These are phyloP conservation scores for Stegodyphus mimosarum DNA, from an alignment of 1,140 invertebrate genomes.

Conservation along the genomic window DNA sequence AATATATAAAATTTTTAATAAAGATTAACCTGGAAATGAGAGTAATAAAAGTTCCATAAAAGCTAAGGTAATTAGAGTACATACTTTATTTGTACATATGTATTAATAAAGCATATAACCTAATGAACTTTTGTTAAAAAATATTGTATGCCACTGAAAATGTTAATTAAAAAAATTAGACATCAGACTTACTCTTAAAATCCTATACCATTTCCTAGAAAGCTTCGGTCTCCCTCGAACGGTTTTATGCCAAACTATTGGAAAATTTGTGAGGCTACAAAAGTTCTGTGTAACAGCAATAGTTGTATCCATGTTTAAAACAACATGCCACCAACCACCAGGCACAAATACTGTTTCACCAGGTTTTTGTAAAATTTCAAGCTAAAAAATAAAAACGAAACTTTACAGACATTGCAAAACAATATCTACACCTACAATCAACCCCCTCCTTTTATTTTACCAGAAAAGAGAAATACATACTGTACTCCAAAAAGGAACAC, in stretches of 20 bases:
- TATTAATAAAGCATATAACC: no score
- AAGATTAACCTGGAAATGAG: no score
- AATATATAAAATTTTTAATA: no score
- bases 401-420: neutral
- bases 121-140: neutral
- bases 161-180: neutral
- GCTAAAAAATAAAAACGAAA: constrained; percentile 69
- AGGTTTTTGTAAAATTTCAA: constrained; percentile 96
- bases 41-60: neutral
- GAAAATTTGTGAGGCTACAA: constrained; percentile 94
- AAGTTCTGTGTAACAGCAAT: constrained; percentile 99
- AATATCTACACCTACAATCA: no score
- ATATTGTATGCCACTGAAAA: neutral
- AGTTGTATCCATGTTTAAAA: constrained; percentile 94
- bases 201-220: constrained; percentile 84
- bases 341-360: constrained; percentile 99
- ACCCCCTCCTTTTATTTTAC: no score
- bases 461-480: no score
- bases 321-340: constrained; percentile 98
- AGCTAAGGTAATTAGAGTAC: neutral
- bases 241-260: constrained; percentile 95
- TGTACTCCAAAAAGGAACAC: no score
- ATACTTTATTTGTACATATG: neutral
- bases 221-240: constrained; percentile 94
- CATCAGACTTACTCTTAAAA: constrained; percentile 72